These are phyloP conservation scores for Lycophotia porphyrea DNA, from an alignment of 2,888 invertebrate genomes.

Conservation along the genomic window DNA sequence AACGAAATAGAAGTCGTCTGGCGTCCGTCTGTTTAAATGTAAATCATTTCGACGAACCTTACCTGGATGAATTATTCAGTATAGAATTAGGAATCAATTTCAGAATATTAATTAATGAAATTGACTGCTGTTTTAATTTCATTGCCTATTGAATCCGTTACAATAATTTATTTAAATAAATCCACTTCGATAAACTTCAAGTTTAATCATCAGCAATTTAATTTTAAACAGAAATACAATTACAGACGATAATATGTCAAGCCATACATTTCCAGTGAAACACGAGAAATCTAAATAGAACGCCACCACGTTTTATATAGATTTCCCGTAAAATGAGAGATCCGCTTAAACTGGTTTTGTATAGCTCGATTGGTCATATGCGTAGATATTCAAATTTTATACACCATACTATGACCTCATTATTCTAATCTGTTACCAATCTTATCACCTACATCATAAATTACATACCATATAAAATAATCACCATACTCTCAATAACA, in stretches of 20 bases:
- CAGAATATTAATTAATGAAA: slow-evolving; percentile 55
- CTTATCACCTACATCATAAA: slow-evolving; percentile 37
- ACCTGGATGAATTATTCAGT: slow-evolving; percentile 52
- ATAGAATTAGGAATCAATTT: slow-evolving; percentile 55
- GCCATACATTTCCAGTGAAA: too few species aligned
- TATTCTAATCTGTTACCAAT: slow-evolving; percentile 29
- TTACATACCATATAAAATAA: slow-evolving; percentile 40
- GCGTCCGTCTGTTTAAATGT: slow-evolving; percentile 20
- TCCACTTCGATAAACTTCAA: background rate
- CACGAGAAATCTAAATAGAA: too few species aligned
- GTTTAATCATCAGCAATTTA: background rate
- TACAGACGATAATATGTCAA: background rate
- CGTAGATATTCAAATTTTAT: background rate
- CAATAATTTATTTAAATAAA: slow-evolving; percentile 26
- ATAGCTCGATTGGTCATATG: too few species aligned
- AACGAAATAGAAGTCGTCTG: background rate
- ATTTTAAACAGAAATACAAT: background rate
- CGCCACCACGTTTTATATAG: too few species aligned
- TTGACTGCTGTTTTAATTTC: slow-evolving; percentile 43
- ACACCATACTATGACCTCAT: slow-evolving; percentile 7
- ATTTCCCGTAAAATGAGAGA: too few species aligned
- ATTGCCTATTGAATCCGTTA: slow-evolving; percentile 17
- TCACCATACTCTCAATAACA: slow-evolving; percentile 18
- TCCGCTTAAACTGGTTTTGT: too few species aligned
- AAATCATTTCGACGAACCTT: slow-evolving; percentile 39